phyloP scores from a whole-genome alignment of 2,113 vertebrate species.

The Vulpes lagopus region DNA sequence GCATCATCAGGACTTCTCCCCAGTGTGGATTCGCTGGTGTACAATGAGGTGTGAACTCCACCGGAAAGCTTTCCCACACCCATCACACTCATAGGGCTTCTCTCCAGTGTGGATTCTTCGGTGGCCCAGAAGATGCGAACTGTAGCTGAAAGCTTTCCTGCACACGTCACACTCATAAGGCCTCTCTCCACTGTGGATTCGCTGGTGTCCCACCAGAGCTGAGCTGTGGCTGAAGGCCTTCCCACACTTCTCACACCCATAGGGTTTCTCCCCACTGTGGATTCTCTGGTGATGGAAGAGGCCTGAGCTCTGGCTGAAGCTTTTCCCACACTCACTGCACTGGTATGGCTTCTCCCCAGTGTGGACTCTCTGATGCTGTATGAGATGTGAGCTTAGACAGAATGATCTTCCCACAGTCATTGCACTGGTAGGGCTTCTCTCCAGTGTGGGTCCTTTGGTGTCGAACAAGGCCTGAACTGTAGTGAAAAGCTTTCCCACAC shows the following conservation, averaged over 20 bases:
- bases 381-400: constrained; percentile 58
- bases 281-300: constrained; percentile 57
- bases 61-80: constrained; percentile 68
- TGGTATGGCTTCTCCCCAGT: constrained; percentile 57
- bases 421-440: constrained; percentile 87
- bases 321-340: constrained; percentile 58
- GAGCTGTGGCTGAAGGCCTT: constrained; percentile 66
- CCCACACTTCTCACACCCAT: constrained; percentile 57
- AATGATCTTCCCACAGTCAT: constrained; percentile 75
- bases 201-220: constrained; percentile 21
- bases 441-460: constrained; percentile 88
- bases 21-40: constrained; percentile 58
- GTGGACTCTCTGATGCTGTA: constrained; percentile 61
- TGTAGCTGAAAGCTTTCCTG: neutral
- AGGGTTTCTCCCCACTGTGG: constrained; percentile 60
- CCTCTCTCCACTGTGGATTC: constrained; percentile 26
- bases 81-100: constrained; percentile 51
- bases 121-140: constrained; percentile 60
- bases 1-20: neutral
- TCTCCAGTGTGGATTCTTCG: constrained; percentile 52
- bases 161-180: neutral
- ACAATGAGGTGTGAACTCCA: constrained; percentile 44
- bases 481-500: constrained; percentile 88
- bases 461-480: constrained; percentile 86
- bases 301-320: constrained; percentile 56